A percentile compares a stretch with the other conserved stretches of the same genome.
Conservation (phyloP, 1,140 invertebrate species). For the Saxidomus purpurata region DNA sequence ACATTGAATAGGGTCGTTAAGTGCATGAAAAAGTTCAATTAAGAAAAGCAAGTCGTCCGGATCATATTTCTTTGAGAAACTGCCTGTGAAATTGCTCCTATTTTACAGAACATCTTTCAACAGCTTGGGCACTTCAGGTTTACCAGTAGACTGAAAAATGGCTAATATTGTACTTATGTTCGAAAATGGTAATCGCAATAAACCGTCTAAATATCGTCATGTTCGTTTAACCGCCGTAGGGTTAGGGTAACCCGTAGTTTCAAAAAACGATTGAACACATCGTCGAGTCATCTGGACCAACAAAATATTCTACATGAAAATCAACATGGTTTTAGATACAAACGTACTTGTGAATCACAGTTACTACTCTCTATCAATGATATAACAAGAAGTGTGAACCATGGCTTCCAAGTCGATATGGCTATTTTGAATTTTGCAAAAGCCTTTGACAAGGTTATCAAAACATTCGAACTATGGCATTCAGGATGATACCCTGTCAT, state of each 20-base stretch:
- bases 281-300: background rate
- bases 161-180: too few species aligned
- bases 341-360: conserved; percentile 27
- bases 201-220: conserved; percentile 6
- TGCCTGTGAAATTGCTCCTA: too few species aligned
- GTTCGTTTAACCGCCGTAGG: background rate
- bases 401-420: conserved; percentile 40
- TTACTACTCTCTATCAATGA: background rate
- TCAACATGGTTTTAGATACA: conserved; percentile 18
- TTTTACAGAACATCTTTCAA: too few species aligned
- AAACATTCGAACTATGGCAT: conserved; percentile 10
- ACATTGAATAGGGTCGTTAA: too few species aligned
- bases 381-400: background rate
- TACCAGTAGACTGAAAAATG: too few species aligned
- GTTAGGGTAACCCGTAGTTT: too few species aligned
- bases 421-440: conserved; percentile 44
- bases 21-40: too few species aligned
- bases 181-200: too few species aligned
- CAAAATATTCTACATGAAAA: conserved; percentile 46
- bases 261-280: conserved; percentile 49
- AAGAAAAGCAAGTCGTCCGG: too few species aligned
- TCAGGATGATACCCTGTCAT: background rate
- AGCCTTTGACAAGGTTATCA: conserved; percentile 40
- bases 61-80: too few species aligned
- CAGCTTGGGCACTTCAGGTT: too few species aligned